Base-by-base conservation (phyloP, 2,797 vertebrate species). In the Cossypha polioptera region DNA sequence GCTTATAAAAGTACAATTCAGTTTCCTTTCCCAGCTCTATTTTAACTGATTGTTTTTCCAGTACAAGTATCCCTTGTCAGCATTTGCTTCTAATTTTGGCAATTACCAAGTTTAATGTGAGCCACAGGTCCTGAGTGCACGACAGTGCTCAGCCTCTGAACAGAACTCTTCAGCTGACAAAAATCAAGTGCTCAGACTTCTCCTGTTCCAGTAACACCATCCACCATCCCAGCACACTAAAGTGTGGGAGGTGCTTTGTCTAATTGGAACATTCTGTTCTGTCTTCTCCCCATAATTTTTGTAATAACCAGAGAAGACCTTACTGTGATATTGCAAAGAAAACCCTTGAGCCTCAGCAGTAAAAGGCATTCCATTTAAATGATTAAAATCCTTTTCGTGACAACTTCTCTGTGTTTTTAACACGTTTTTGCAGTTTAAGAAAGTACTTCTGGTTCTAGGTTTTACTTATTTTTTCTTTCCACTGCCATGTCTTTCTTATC, bases 71-170 rank as follows among this genome's bases (percentile, higher is more conserved):
- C 68, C 33, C 11, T 7, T 20, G 25, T 48, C 17, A 82, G 26
- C 29, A 8, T 18, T 76, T 35, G n/a, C 33, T 86, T 63, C 40
- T 59, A 40, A 62, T 36, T 53, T 76, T 5, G 15, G 29, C 40
- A 81, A 69, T 31, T 26, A 20, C 15, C 24, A 62, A 19, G 18
- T 50, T 47, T 53, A 55, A 57, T 0, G 0, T 0, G 7, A 86
- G n/a, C 21, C 31, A 16, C 13, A 5, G 21, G 31, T 75, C 38
- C 54, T 18, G 63, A 62, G 40, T 31, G 17, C 18, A n/a, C 47
- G 47, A 47, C 0, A 11, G 6, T 11, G 53, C 42, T 45, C 61
- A 40, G 54, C 45, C 63, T 71, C 75, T 20, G 68, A 48, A 38
- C 18, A 74, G 33, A 79, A 42, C 9, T 24, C 35, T 47, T 54